These are phyloP conservation scores for Acronicta leporina DNA, from an alignment of 2,888 invertebrate species.

Conservation along the genomic window DNA sequence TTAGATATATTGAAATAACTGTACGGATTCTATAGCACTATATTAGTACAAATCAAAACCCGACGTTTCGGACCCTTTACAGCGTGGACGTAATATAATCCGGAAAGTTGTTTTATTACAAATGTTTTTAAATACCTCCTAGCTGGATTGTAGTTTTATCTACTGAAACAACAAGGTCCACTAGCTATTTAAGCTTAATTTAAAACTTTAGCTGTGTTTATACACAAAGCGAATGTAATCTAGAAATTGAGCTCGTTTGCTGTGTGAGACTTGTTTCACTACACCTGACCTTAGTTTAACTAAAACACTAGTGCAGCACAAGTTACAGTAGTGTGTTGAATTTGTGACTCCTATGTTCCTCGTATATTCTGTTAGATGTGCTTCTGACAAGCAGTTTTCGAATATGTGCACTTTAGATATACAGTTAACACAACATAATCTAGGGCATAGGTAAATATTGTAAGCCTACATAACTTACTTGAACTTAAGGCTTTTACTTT, in stretches of 20 bases:
- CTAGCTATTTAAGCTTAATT: slow-evolving; percentile 18
- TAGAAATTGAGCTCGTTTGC: slow-evolving; percentile 42
- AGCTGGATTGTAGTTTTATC: background rate
- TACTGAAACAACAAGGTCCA: slow-evolving; percentile 7
- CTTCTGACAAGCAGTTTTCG: slow-evolving; percentile 15
- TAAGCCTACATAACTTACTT: no score
- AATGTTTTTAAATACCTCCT: no score
- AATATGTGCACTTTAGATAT: no score
- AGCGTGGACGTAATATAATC: no score
- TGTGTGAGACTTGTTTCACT: slow-evolving; percentile 34
- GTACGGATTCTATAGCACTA: no score
- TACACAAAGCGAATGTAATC: slow-evolving; percentile 45
- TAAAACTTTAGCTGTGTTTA: slow-evolving; percentile 29
- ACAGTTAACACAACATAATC: no score
- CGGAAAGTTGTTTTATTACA: no score
- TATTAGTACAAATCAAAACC: no score
- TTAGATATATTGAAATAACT: no score
- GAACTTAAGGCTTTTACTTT: no score
- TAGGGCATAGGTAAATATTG: no score
- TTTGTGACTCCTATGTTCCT: slow-evolving; percentile 45
- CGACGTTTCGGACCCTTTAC: no score
- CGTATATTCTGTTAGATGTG: slow-evolving; percentile 24
- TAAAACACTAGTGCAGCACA: slow-evolving; percentile 29
- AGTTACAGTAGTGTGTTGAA: slow-evolving; percentile 45
- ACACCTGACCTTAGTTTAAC: slow-evolving; percentile 43